phyloP scores from a whole-genome alignment of 1,140 invertebrate genomes.

The Sipha flava region DNA sequence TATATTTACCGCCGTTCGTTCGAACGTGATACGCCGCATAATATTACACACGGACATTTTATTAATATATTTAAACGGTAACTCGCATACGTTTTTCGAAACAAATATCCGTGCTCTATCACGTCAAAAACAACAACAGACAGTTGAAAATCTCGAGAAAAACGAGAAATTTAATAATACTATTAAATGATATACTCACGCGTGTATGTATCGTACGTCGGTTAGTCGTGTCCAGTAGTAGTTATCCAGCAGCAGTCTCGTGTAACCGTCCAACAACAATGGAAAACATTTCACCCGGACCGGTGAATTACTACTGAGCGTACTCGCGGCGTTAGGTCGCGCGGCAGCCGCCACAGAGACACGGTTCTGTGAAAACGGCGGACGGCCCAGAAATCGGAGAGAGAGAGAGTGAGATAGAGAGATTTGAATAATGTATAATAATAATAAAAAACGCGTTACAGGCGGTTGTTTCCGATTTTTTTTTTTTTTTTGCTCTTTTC shows the following conservation, averaged over 20 bases:
- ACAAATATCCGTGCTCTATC: no score
- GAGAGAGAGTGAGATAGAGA: background rate
- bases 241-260: conserved; percentile 1
- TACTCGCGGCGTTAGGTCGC: no score
- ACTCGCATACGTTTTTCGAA: no score
- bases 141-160: no score
- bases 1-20: no score
- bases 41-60: no score
- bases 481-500: no score
- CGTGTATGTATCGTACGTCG: background rate
- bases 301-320: conserved; percentile 17
- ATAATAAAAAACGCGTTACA: background rate
- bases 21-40: no score
- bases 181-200: background rate
- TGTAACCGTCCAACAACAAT: background rate
- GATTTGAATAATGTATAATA: background rate
- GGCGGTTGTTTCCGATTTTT: background rate
- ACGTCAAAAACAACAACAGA: no score
- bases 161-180: no score
- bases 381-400: background rate
- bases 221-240: no score
- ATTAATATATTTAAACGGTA: no score
- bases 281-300: conserved; percentile 13
- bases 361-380: background rate
- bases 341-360: background rate